Percentiles rank a stretch among this genome's conserved stretches.
phyloP scores from a whole-genome alignment of 1,140 invertebrate species.

The Drosophila punjabiensis region DNA sequence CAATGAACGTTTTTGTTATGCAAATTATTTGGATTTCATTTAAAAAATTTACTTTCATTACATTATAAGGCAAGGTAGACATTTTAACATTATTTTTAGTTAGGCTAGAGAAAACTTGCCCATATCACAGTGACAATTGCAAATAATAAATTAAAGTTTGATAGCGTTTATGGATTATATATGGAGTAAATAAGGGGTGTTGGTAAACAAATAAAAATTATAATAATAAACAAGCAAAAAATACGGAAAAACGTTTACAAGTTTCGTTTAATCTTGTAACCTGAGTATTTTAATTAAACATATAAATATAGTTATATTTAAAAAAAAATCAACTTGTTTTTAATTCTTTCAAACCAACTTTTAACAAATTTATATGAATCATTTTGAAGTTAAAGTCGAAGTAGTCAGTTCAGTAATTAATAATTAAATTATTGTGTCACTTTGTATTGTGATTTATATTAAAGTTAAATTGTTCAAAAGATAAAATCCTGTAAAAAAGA shows the following conservation, averaged over 20 bases:
- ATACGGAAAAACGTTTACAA: background rate
- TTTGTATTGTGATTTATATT: too few species aligned
- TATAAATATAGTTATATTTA: background rate
- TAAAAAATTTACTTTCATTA: constrained; percentile 78
- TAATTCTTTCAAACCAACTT: too few species aligned
- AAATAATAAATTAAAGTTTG: constrained; percentile 32
- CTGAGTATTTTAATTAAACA: background rate
- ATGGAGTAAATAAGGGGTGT: background rate
- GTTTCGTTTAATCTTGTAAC: background rate
- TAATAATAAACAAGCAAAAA: background rate
- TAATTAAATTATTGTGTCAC: too few species aligned
- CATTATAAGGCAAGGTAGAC: constrained; percentile 50
- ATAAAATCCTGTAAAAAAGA: too few species aligned
- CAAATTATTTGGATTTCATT: constrained; percentile 72
- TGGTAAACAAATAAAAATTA: background rate
- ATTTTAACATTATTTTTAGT: constrained; percentile 22
- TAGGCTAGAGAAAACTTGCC: constrained; percentile 51
- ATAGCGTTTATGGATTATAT: background rate
- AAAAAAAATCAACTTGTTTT: too few species aligned
- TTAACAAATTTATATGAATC: background rate
- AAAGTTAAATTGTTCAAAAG: too few species aligned
- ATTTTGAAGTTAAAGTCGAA: background rate
- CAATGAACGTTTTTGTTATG: constrained; percentile 57
- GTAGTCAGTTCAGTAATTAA: too few species aligned
- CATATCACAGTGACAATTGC: background rate